Evolutionary conservation across 2,888 invertebrate genomes (phyloP), one percentile per base, ranked within the genome.

Genomic region (Plagodis dolabraria): DNA sequence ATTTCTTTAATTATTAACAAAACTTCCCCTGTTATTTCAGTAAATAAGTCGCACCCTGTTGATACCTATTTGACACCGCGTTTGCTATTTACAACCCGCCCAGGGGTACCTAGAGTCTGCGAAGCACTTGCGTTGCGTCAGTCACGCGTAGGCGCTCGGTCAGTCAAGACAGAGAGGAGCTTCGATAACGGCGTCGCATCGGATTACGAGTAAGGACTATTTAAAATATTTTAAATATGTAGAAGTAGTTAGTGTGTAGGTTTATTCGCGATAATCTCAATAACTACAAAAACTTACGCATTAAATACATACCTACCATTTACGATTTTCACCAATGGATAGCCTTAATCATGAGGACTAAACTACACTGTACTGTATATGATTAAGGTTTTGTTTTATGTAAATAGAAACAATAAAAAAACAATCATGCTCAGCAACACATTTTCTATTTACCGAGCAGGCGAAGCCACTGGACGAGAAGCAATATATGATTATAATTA

Each of bases 181-280:
- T 43, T 40, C 40, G 40, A 40, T 43, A 43, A 43, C 43, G 43
- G 43, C 43, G 43, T 7, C 43, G 43, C 43, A 43, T 43, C 43
- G 43, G 43, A 43, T 43, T 43, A 43, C 43, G 6, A 43, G 43
- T 43, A 43, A 43, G 43, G 43, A 43, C 43, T 7, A 43, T 43
- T 43, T 43, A 9, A 43, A 43, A 43, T 43, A 43, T 43, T 43
- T 43, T 43, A 43, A 43, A 43, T 43, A 43, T 43, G 5, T 43
- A 36, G 36, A 36, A 36, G 36, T 36, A 36, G 36, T 36, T 36
- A 36, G 36, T 36, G 36, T 36, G 36, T 36, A 36, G 1, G 36
- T 36, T 5, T 36, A 2, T 36, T 36, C 36, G 36, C 36, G 5
- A 36, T 7, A 36, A 36, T 36, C 36, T 36, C 36, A 36, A 36